Evolutionary conservation across 2,113 vertebrate species (phyloP).

Genomic region (Pituophis catenifer): DNA sequence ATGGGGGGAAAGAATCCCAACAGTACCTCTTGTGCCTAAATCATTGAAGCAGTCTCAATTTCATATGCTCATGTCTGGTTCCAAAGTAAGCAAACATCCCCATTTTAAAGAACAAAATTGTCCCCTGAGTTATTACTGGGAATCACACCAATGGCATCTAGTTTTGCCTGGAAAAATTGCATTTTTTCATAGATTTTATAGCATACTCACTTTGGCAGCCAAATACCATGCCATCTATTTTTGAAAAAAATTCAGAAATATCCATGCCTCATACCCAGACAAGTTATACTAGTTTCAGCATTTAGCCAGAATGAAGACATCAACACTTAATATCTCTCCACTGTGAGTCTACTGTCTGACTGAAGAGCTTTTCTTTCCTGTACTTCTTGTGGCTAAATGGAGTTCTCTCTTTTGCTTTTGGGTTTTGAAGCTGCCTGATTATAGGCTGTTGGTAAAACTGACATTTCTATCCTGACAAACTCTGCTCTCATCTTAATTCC

Average conservation of each 20-base stretch:
- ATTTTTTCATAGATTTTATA: neutral
- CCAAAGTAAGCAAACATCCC: neutral
- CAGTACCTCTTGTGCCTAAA: neutral
- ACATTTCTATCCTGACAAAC: neutral
- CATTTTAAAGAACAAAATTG: neutral
- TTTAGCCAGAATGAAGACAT: neutral
- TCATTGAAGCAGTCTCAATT: neutral
- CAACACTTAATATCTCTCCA: neutral
- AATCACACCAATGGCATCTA: neutral
- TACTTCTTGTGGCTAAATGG: neutral
- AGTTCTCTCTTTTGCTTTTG: neutral
- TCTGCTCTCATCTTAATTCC: neutral
- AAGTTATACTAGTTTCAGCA: neutral
- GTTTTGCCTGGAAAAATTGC: neutral
- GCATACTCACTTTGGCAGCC: neutral
- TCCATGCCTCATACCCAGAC: neutral
- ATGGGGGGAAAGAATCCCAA: neutral
- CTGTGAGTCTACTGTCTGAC: neutral
- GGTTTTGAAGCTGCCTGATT: neutral
- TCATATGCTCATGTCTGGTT: neutral
- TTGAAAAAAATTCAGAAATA: neutral
- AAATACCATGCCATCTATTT: neutral
- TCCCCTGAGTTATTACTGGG: neutral
- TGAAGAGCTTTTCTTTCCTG: neutral
- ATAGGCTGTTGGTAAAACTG: neutral